These are phyloP conservation scores for Acrobasis consociella DNA, from an alignment of 2,888 invertebrate genomes.

Conservation along the genomic window DNA sequence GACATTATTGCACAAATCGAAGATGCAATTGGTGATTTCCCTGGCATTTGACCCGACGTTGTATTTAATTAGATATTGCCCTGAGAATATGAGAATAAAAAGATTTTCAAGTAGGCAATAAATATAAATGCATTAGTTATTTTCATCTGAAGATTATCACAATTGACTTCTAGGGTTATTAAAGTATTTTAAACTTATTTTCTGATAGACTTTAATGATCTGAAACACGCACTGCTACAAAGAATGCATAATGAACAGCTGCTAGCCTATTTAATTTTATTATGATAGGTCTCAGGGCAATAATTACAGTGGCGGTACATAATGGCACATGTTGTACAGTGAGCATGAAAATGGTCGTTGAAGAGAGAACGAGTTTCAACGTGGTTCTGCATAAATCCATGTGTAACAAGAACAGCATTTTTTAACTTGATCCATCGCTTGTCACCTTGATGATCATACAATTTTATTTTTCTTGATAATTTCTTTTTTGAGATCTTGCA, in stretches of 20 bases:
- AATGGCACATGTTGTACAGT: constrained; percentile 26
- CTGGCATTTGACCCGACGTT: constrained; percentile 61
- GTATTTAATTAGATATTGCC: constrained; percentile 39
- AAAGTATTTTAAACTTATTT: background rate
- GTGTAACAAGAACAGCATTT: constrained; percentile 19
- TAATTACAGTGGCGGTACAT: constrained; percentile 29
- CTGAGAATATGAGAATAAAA: background rate
- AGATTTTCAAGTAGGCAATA: background rate
- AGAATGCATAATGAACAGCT: constrained; percentile 39
- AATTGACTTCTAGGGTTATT: background rate
- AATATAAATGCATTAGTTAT: background rate
- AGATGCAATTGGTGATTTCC: constrained; percentile 59
- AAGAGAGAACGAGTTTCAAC: constrained; percentile 23
- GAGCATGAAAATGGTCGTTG: constrained; percentile 18
- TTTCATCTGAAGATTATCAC: background rate
- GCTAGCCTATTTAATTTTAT: constrained; percentile 44
- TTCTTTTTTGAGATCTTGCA: background rate
- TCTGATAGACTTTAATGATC: constrained; percentile 36
- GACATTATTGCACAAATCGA: constrained; percentile 49
- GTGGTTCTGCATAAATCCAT: constrained; percentile 22
- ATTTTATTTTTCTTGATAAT: constrained; percentile 21
- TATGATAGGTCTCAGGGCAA: constrained; percentile 38
- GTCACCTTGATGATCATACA: background rate
- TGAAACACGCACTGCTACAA: constrained; percentile 42
- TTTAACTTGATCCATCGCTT: constrained; percentile 11